A percentile compares a stretch with the other conserved stretches of the same genome.
phyloP scores from a whole-genome alignment of 2,888 invertebrate species.

The Trachelus tabidus region DNA sequence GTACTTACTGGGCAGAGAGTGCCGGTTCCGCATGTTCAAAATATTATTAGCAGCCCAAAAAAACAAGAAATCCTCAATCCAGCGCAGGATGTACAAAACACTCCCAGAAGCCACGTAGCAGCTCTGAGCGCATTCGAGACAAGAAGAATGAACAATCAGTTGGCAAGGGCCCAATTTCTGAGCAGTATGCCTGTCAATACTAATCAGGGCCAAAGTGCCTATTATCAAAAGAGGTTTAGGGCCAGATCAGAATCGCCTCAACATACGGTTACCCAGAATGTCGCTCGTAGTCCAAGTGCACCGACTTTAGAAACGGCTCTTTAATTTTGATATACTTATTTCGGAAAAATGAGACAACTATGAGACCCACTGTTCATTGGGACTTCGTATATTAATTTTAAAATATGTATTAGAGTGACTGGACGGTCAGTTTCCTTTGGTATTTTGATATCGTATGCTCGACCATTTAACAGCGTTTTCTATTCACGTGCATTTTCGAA shows the following conservation, averaged over 20 bases:
- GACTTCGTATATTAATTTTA: too few relatives aligned
- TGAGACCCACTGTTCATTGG: too few relatives aligned
- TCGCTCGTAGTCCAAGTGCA: constrained; percentile 60
- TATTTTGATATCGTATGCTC: too few relatives aligned
- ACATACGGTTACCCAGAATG: constrained; percentile 44
- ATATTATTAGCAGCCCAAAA: constrained; percentile 1
- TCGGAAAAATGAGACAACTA: too few relatives aligned
- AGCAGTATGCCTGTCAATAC: constrained; percentile 39
- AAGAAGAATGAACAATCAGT: constrained; percentile 55
- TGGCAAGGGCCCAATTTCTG: constrained; percentile 59
- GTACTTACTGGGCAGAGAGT: constrained; percentile 13
- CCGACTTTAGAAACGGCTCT: constrained; percentile 62
- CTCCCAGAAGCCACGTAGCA: constrained; percentile 6
- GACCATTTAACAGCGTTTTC: not conserved
- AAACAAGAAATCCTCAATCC: not conserved
- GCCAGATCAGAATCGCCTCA: constrained; percentile 62
- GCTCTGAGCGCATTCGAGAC: constrained; percentile 45
- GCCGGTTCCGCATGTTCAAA: constrained; percentile 13
- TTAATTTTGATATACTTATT: constrained; percentile 33
- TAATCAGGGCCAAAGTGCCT: constrained; percentile 37
- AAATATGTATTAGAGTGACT: too few relatives aligned
- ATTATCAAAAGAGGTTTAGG: constrained; percentile 50
- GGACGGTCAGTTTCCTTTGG: too few relatives aligned
- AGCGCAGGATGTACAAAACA: constrained; percentile 10
- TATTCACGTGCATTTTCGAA: not conserved